A percentile compares a stretch with the other conserved stretches of the same genome.
Conservation (phyloP, 1,140 invertebrate genomes). For the Streblospio benedicti region DNA sequence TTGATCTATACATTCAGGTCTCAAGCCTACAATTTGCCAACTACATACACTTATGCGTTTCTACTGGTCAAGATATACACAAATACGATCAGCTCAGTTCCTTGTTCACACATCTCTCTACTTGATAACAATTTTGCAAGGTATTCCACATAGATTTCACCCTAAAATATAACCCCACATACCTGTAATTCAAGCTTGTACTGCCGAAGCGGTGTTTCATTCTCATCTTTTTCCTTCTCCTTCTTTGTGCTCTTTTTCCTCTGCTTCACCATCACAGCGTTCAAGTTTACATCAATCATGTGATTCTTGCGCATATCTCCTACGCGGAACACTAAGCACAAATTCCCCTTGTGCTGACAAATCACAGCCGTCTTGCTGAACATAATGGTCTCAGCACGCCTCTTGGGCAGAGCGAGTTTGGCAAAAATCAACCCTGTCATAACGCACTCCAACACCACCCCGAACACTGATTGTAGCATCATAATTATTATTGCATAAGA, state of each 20-base stretch:
- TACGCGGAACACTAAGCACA: conserved; percentile 28
- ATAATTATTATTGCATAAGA: conserved; percentile 13
- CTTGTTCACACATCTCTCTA: no score
- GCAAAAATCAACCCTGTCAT: conserved; percentile 23
- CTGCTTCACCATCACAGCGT: conserved; percentile 75
- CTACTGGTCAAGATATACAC: no score
- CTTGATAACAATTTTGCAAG: no score
- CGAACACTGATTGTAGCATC: conserved; percentile 19
- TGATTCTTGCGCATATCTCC: conserved; percentile 68
- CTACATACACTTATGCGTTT: no score
- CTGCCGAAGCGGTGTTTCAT: conserved; percentile 40
- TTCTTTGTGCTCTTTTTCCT: conserved; percentile 15
- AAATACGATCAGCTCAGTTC: no score
- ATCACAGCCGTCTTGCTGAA: conserved; percentile 39
- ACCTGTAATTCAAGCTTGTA: conserved; percentile 34
- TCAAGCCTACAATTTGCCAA: no score
- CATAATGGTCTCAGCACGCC: conserved; percentile 35
- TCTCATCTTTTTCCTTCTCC: conserved; percentile 58
- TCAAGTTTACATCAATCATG: conserved; percentile 75
- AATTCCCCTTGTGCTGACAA: conserved; percentile 58
- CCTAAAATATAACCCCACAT: no score
- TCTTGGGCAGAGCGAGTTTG: conserved; percentile 13
- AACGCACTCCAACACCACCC: conserved; percentile 19
- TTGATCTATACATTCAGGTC: no score
- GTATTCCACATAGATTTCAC: no score